Base-by-base conservation (phyloP, 2,797 vertebrate genomes). In the Valencia hispanica region DNA sequence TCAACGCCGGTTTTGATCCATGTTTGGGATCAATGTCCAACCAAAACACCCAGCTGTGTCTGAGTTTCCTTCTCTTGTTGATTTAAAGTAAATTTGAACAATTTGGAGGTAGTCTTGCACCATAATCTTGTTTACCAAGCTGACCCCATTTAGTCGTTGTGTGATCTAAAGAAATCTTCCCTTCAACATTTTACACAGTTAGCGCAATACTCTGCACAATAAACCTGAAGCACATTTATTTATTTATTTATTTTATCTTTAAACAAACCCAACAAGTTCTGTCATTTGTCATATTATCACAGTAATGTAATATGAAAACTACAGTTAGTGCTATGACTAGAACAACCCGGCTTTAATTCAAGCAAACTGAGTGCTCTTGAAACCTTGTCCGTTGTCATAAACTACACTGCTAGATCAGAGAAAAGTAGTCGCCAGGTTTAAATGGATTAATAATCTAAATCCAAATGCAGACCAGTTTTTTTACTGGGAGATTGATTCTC, bases 401-500 rank as follows among this genome's bases (percentile, higher is more conserved):
- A 89, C 41, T 53, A 85, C 73, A 74, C 68, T 79, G 20, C 79
- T 77, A 89, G 84, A 89, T 72, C 76, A 69, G 45, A 72, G 83
- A 68, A 77, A 87, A 90, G 83, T 84, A 76, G 70, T 74, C 77
- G 78, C 72, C 73, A 75, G 69, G 32, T 79, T 83, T 77, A 87
- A 84, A 89, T 68, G 63, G 73, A 57, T 73, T 73, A 87, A 87
- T 84, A 89, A 91, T 84, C 77, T 71, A 80, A 81, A 83, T 76
- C 72, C 79, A 89, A 86, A 88, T 70, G 81, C 81, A 81, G 75
- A 51, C 39, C 53, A 47, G 73, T 73, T 85, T 80, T 59, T 88
- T 85, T 82, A 72, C 47, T 83, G 55, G 12, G 1, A 48, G 88
- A 92, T 91, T 84, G 91, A 93, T 91, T 91, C 84, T 11, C 74